Evolutionary conservation across 2,797 vertebrate species (phyloP).

Genomic region (Pempheris klunzingeri): DNA sequence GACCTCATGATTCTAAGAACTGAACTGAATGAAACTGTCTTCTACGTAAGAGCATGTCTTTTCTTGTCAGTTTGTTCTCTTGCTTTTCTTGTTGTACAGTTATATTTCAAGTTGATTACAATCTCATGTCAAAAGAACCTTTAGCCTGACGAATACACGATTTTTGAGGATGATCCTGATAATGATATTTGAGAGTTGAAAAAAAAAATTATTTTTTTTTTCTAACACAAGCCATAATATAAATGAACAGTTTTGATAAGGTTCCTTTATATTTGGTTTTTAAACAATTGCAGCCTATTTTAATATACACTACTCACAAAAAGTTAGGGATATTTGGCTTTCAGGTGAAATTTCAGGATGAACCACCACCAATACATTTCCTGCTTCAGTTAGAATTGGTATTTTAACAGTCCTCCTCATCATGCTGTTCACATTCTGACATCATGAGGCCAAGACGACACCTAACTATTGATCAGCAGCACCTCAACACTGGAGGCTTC

Average conservation of each 20-base stretch:
- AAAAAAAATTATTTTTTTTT: background rate
- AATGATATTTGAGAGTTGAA: background rate
- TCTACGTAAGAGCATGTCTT: constrained; percentile 78
- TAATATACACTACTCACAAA: too few species aligned
- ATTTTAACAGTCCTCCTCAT: too few species aligned
- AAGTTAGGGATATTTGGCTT: too few species aligned
- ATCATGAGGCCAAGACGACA: too few species aligned
- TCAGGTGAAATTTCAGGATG: too few species aligned
- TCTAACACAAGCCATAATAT: background rate
- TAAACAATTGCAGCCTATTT: too few species aligned
- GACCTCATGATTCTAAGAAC: constrained; percentile 83
- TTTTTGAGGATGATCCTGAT: background rate
- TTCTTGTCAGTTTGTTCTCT: background rate
- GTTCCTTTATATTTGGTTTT: background rate
- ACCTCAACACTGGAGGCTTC: too few species aligned
- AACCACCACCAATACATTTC: too few species aligned
- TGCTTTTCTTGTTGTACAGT: background rate
- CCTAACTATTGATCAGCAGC: too few species aligned
- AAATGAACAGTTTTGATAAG: background rate
- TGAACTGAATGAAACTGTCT: constrained; percentile 79
- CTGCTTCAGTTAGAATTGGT: too few species aligned
- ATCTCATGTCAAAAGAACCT: background rate
- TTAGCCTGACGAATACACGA: background rate
- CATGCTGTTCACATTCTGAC: too few species aligned
- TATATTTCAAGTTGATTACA: background rate